Conservation (phyloP, 2,113 vertebrate species). For the Strix aluco region DNA sequence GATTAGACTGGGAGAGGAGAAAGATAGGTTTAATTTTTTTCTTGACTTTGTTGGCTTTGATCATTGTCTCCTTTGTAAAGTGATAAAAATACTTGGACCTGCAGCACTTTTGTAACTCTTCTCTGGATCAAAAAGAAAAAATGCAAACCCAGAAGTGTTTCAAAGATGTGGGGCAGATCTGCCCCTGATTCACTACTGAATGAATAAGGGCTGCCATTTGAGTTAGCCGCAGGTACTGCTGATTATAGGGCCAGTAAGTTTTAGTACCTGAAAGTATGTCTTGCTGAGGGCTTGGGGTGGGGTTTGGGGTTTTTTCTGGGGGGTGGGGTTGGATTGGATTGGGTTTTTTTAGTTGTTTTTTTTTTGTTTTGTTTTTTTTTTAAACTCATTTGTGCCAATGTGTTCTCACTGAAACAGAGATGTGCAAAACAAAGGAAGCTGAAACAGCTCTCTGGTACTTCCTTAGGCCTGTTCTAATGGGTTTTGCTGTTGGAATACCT, state of each 20-base stretch:
- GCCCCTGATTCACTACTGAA: constrained; percentile 74
- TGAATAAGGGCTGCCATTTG: constrained; percentile 65
- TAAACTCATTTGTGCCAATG: constrained; percentile 64
- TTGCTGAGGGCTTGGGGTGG: constrained; percentile 56
- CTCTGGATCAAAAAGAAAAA: constrained; percentile 64
- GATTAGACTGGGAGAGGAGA: constrained; percentile 60
- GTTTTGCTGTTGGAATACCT: neutral
- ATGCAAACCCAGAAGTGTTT: constrained; percentile 70
- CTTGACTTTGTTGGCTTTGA: constrained; percentile 72
- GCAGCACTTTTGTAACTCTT: constrained; percentile 72
- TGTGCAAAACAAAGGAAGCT: neutral
- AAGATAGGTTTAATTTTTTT: constrained; percentile 43
- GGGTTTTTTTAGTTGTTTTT: neutral
- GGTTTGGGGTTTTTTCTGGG: neutral
- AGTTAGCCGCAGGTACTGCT: constrained; percentile 73
- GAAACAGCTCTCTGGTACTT: neutral
- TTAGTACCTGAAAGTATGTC: constrained; percentile 75
- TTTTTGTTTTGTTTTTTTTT: neutral
- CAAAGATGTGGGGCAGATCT: constrained; percentile 40
- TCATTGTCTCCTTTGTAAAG: constrained; percentile 71
- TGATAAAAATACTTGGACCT: constrained; percentile 67
- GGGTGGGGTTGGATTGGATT: neutral
- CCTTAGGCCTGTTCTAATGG: neutral
- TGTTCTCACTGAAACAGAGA: constrained; percentile 24
- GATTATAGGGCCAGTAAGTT: constrained; percentile 74